Evolutionary conservation across 2,797 vertebrate genomes (phyloP).

Genomic region (Trachurus trachurus): DNA sequence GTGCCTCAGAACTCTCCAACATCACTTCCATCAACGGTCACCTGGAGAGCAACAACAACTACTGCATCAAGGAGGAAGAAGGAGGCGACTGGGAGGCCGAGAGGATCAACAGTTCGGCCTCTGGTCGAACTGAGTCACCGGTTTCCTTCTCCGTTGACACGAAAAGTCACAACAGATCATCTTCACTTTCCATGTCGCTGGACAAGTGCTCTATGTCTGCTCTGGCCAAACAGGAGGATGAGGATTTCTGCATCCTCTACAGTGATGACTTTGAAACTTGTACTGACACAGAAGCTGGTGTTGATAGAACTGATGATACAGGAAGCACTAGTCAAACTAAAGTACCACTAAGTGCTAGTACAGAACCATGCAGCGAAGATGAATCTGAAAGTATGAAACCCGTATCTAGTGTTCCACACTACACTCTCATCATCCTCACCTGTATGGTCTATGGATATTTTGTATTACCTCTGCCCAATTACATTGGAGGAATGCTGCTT

Average conservation of each 20-base stretch:
- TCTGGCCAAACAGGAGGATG: constrained; percentile 93
- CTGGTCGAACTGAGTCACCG: constrained; percentile 52
- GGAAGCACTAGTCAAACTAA: constrained; percentile 48
- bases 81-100: constrained; percentile 87
- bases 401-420: constrained; percentile 86
- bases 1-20: constrained; percentile 93
- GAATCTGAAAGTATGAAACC: constrained; percentile 81
- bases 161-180: constrained; percentile 68
- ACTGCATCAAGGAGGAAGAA: constrained; percentile 98
- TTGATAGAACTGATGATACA: constrained; percentile 46
- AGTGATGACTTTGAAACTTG: constrained; percentile 91
- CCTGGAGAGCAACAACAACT: constrained; percentile 93
- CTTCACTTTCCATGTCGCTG: constrained; percentile 71
- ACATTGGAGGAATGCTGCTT: constrained; percentile 90
- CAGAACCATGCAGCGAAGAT: constrained; percentile 80
- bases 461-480: constrained; percentile 92
- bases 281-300: constrained; percentile 83
- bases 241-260: constrained; percentile 95
- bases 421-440: constrained; percentile 89
- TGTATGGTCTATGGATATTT: constrained; percentile 92
- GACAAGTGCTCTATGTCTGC: constrained; percentile 93
- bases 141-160: constrained; percentile 44
- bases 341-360: constrained; percentile 59
- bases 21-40: constrained; percentile 90
- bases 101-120: constrained; percentile 69